These are phyloP conservation scores for Morinoia aosen DNA, from an alignment of 2,888 invertebrate genomes.

Conservation along the genomic window DNA sequence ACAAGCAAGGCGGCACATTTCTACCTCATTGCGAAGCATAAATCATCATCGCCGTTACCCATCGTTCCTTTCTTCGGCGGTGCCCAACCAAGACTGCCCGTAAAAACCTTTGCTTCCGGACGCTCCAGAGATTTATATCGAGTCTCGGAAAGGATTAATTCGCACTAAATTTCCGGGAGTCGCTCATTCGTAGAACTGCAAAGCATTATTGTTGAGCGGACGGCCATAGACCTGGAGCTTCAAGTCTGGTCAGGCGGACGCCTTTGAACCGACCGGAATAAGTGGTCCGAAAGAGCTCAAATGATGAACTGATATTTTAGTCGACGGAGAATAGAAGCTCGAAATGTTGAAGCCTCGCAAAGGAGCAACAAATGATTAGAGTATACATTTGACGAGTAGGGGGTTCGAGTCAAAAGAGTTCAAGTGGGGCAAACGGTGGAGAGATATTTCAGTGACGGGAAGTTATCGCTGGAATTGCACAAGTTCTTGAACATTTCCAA, in stretches of 20 bases:
- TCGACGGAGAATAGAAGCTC: not conserved
- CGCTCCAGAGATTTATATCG: conserved; percentile 50
- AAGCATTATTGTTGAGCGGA: conserved; percentile 44
- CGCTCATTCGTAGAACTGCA: conserved; percentile 46
- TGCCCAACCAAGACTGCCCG: conserved; percentile 34
- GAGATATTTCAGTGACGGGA: not conserved
- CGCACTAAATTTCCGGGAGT: conserved; percentile 51
- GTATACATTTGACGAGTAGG: not conserved
- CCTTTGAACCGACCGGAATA: not conserved
- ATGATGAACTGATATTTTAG: conserved; percentile 17
- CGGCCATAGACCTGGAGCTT: conserved; percentile 1
- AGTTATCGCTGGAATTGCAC: not conserved
- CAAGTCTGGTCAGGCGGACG: not conserved
- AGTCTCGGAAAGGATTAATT: conserved; percentile 52
- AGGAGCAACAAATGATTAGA: conserved; percentile 9
- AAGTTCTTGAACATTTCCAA: not conserved
- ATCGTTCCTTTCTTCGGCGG: conserved; percentile 1
- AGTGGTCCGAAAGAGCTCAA: not conserved
- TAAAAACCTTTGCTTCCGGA: conserved; percentile 49
- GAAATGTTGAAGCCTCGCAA: not conserved
- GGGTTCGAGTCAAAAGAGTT: not conserved
- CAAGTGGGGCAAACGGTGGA: not conserved
- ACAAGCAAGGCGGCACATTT: not conserved
- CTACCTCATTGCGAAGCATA: conserved; percentile 44
- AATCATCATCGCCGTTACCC: conserved; percentile 13